Conservation (phyloP, 2,797 vertebrate species). For the Sus cebifrons region DNA sequence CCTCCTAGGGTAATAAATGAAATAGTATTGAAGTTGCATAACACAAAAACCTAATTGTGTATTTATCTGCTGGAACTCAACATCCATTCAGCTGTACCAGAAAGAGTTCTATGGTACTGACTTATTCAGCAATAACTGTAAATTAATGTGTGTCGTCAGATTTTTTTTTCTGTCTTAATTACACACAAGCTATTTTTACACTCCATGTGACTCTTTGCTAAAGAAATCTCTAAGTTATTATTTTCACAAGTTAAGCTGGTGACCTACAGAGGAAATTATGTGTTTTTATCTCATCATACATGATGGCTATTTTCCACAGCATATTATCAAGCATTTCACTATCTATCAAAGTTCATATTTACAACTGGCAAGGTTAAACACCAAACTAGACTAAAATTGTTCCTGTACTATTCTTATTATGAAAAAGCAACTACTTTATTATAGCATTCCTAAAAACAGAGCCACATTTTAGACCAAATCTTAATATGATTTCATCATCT, state of each 20-base stretch:
- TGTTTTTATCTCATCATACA: constrained; percentile 45
- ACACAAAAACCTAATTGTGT: neutral
- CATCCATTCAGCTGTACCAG: constrained; percentile 27
- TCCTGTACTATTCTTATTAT: neutral
- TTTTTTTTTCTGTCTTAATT: constrained; percentile 57
- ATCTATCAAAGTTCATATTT: neutral
- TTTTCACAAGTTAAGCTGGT: constrained; percentile 42
- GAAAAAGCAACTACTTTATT: neutral
- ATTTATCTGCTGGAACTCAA: constrained; percentile 25
- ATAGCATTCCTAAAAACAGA: neutral
- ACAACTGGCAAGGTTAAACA: neutral
- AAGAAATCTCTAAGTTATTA: constrained; percentile 31
- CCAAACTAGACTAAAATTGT: neutral
- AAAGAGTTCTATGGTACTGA: constrained; percentile 17
- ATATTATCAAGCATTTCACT: constrained; percentile 7
- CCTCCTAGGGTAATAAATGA: neutral
- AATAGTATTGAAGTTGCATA: neutral
- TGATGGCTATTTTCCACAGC: neutral
- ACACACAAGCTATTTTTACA: neutral
- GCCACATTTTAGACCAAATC: neutral
- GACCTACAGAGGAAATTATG: neutral
- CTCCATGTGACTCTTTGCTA: neutral
- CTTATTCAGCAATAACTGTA: constrained; percentile 54
- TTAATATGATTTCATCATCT: neutral
- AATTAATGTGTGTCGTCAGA: neutral